Evolutionary conservation across 2,113 vertebrate genomes (phyloP).

Genomic region (Benitochromis conjunctus): DNA sequence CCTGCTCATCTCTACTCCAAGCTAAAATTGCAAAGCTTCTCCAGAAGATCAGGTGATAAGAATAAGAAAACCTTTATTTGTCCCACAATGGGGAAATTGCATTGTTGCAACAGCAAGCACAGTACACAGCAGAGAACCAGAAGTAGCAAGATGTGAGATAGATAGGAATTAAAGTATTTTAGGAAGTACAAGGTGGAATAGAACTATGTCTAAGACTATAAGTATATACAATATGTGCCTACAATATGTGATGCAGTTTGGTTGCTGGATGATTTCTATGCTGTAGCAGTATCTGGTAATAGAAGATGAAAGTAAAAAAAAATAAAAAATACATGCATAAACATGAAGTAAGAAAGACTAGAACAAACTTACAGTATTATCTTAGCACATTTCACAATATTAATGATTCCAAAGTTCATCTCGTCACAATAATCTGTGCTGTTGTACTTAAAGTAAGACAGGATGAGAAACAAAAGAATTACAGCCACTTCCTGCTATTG

Average conservation of each 20-base stretch:
- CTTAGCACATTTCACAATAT: neutral
- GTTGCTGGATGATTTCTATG: neutral
- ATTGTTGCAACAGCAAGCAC: too few species aligned
- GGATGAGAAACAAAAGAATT: neutral
- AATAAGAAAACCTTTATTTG: too few species aligned
- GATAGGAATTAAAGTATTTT: too few species aligned
- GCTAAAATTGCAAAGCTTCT: neutral
- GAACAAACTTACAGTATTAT: neutral
- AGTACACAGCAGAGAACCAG: too few species aligned
- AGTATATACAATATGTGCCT: too few species aligned
- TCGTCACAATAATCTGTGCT: neutral
- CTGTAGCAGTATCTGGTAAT: neutral
- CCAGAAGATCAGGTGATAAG: too few species aligned
- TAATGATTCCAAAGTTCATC: neutral
- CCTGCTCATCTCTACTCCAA: neutral
- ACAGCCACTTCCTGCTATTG: neutral
- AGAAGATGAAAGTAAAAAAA: neutral
- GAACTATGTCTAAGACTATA: too few species aligned
- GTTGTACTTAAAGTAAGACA: neutral
- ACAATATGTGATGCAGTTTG: accelerated
- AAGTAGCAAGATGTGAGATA: too few species aligned
- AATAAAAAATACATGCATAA: neutral
- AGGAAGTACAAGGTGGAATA: too few species aligned
- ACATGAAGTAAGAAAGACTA: neutral
- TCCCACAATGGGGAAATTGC: too few species aligned